These are phyloP conservation scores for Tetramorium alpestre DNA, from an alignment of 1,140 invertebrate species.

Conservation along the genomic window DNA sequence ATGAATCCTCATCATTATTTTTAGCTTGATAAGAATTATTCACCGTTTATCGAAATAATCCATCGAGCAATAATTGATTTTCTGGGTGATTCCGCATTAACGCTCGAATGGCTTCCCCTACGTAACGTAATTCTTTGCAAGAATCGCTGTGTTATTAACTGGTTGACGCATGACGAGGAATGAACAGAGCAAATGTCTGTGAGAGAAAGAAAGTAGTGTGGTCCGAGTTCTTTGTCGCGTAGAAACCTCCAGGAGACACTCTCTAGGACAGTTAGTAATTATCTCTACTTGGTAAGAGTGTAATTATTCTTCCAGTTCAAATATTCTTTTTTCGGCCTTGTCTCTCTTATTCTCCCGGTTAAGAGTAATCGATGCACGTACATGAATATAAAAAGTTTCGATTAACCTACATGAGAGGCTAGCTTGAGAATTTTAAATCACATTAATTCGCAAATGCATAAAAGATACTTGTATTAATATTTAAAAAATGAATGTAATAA, in stretches of 20 bases:
- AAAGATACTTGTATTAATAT: neutral
- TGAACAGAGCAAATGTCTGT: slow-evolving; percentile 26
- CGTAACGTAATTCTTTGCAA: slow-evolving; percentile 22
- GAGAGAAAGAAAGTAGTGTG: neutral
- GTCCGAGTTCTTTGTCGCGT: neutral
- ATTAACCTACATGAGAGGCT: neutral
- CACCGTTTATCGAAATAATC: slow-evolving; percentile 23
- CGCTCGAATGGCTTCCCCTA: neutral
- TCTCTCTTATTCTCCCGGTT: slow-evolving; percentile 13
- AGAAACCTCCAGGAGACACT: slow-evolving; percentile 1
- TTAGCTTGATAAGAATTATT: slow-evolving; percentile 1
- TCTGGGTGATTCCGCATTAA: slow-evolving; percentile 38
- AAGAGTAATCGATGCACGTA: slow-evolving; percentile 1
- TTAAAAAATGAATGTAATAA: neutral
- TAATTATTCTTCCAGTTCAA: slow-evolving; percentile 27
- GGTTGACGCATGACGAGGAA: slow-evolving; percentile 4
- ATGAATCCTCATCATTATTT: neutral
- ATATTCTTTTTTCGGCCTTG: neutral
- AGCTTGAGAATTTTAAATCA: neutral
- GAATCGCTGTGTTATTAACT: slow-evolving; percentile 24
- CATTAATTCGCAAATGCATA: slow-evolving; percentile 4
- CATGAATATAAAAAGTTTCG: slow-evolving; percentile 6
- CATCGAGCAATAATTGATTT: slow-evolving; percentile 28
- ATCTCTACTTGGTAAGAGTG: slow-evolving; percentile 5
- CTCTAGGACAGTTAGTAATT: slow-evolving; percentile 8